Evolutionary conservation across 2,113 vertebrate genomes (phyloP).

Genomic region (Orycteropus afer): DNA sequence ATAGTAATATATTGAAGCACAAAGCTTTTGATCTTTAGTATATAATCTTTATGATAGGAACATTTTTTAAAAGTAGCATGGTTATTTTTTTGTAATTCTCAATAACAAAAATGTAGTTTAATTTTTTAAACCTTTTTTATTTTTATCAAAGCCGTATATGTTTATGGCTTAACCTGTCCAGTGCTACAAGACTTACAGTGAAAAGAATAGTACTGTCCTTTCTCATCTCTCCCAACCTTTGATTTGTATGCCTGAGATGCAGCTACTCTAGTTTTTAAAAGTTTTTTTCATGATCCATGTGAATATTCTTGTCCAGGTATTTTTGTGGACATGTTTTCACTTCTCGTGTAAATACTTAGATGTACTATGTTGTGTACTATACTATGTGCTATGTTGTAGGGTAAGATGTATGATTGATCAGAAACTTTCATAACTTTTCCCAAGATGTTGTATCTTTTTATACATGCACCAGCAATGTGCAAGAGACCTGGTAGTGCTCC

Average conservation of each 20-base stretch:
- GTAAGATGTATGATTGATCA: not conserved
- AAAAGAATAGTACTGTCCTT: not conserved
- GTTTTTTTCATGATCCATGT: not conserved
- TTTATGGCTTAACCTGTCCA: not conserved
- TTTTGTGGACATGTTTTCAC: conserved; percentile 16
- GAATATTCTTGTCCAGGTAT: not conserved
- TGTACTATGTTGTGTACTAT: too few species aligned
- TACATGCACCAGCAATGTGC: not conserved
- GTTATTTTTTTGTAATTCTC: conserved; percentile 40
- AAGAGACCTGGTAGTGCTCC: not conserved
- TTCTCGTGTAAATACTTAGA: conserved; percentile 25
- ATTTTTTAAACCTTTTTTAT: not conserved
- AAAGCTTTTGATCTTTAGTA: conserved; percentile 39
- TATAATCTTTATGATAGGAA: not conserved
- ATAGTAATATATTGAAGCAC: not conserved
- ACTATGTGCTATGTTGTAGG: not conserved
- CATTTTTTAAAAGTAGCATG: not conserved
- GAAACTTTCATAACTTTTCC: not conserved
- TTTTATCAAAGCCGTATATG: not conserved
- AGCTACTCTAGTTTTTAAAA: not conserved
- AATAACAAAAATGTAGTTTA: not conserved
- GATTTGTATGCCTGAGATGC: not conserved
- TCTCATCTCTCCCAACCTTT: not conserved
- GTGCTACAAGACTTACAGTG: conserved; percentile 6
- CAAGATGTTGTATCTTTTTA: not conserved